Evolutionary conservation across 2,888 invertebrate genomes (phyloP).

Genomic region (Amphipoea oculea): DNA sequence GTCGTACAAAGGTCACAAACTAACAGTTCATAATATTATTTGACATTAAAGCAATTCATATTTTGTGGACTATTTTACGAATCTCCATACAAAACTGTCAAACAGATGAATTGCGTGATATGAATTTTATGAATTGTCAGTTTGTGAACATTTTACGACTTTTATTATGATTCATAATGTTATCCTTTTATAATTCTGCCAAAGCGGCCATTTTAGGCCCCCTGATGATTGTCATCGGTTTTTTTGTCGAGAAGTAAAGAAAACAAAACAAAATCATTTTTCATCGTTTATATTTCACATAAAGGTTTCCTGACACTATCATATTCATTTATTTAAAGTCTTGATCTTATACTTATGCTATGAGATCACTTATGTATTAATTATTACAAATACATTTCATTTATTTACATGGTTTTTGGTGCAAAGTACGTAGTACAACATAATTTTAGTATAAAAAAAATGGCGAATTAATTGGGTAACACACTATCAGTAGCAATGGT

Average conservation of each 20-base stretch:
- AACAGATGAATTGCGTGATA: too few species aligned
- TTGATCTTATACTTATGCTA: slow-evolving; percentile 59
- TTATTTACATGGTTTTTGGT: slow-evolving; percentile 66
- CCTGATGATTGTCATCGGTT: neutral
- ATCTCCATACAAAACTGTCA: too few species aligned
- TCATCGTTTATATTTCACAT: slow-evolving; percentile 73
- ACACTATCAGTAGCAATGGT: too few species aligned
- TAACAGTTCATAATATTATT: too few species aligned
- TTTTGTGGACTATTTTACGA: too few species aligned
- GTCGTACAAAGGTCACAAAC: too few species aligned
- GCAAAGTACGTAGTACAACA: slow-evolving; percentile 28
- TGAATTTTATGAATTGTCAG: too few species aligned
- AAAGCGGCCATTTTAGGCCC: too few species aligned
- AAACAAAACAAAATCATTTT: slow-evolving; percentile 44
- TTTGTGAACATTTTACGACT: too few species aligned
- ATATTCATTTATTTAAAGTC: slow-evolving; percentile 59
- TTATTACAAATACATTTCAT: slow-evolving; percentile 61
- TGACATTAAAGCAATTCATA: too few species aligned
- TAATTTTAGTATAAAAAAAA: neutral
- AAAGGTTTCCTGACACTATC: slow-evolving; percentile 62
- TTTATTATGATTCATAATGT: too few species aligned
- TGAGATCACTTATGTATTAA: slow-evolving; percentile 68
- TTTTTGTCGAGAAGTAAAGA: neutral
- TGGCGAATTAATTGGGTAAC: neutral
- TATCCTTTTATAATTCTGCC: too few species aligned